Conservation (phyloP, 1,140 invertebrate genomes). For the Caenorhabditis briggsae region DNA sequence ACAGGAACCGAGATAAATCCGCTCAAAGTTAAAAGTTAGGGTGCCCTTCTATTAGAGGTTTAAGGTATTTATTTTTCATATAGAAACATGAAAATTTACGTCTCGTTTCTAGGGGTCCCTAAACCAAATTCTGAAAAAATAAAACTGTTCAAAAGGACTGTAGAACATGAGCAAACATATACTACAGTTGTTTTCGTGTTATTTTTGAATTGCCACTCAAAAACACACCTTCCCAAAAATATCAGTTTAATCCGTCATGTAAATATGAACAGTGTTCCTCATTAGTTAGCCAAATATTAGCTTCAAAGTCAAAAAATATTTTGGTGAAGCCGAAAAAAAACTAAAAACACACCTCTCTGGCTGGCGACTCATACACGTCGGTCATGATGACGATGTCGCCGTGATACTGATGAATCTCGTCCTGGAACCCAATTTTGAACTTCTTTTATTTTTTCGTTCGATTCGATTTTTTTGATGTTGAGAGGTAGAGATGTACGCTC, state of each 20-base stretch:
- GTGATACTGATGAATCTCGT: background rate
- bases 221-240: background rate
- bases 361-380: slow-evolving; percentile 52
- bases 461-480: background rate
- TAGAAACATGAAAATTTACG: no score
- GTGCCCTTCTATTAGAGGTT: no score
- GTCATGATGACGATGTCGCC: slow-evolving; percentile 3
- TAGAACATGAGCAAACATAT: background rate
- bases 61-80: no score
- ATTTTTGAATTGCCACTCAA: background rate
- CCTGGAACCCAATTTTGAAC: background rate
- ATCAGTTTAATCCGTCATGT: background rate
- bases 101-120: no score
- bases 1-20: no score
- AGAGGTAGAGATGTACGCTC: background rate
- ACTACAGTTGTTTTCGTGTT: slow-evolving; percentile 24
- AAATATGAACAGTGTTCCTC: slow-evolving; percentile 15
- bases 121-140: no score
- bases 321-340: background rate
- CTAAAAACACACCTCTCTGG: slow-evolving; percentile 13
- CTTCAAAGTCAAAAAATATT: background rate
- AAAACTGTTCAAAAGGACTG: no score
- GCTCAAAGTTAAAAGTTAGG: no score
- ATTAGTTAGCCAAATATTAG: slow-evolving; percentile 18
- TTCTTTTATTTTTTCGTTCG: background rate